Conservation (phyloP, 2,797 vertebrate genomes). For the Poecilia picta region DNA sequence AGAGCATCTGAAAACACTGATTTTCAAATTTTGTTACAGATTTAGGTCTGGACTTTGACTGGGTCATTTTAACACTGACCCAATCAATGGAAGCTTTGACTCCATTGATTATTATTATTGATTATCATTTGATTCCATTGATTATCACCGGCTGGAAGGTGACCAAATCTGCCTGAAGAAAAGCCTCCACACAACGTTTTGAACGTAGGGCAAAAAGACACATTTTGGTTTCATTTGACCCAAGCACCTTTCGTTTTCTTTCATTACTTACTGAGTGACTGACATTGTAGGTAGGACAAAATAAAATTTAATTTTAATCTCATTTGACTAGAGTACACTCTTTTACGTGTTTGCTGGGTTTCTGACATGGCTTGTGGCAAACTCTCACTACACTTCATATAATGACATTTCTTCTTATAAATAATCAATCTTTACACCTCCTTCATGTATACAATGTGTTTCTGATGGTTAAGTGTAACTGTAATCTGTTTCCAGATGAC, state of each 20-base stretch:
- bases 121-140: neutral
- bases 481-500: neutral
- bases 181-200: neutral
- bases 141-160: neutral
- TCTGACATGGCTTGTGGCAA: neutral
- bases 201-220: neutral
- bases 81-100: neutral
- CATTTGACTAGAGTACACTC: neutral
- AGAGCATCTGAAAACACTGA: neutral
- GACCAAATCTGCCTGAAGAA: neutral
- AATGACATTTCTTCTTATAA: neutral
- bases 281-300: neutral
- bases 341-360: neutral
- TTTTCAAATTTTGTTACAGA: neutral
- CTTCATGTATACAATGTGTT: neutral
- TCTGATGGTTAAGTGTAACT: neutral
- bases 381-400: neutral
- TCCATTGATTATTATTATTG: neutral
- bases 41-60: neutral
- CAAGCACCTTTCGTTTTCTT: neutral
- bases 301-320: neutral
- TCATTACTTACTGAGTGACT: neutral
- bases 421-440: neutral
- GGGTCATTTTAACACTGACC: neutral
- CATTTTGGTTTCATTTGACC: neutral